phyloP scores from a whole-genome alignment of 2,797 vertebrate species.

The Meriones psammophilus region DNA sequence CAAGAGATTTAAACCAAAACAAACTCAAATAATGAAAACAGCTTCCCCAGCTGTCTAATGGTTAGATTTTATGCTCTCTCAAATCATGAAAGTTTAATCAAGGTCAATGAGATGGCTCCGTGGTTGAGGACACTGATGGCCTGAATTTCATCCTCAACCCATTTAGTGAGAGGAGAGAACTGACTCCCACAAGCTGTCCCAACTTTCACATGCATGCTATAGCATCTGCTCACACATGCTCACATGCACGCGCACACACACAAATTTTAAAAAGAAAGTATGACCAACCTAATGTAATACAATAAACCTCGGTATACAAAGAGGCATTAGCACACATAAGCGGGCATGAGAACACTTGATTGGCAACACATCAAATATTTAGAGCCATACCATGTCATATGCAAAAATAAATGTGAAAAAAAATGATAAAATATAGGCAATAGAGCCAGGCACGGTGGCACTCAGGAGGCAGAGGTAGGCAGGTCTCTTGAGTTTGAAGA shows the following conservation, averaged over 20 bases:
- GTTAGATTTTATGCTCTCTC: background rate
- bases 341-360: background rate
- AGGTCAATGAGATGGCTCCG: background rate
- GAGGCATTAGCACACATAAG: background rate
- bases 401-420: conserved; percentile 25
- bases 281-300: background rate
- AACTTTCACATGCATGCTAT: background rate
- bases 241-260: background rate
- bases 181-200: background rate
- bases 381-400: background rate
- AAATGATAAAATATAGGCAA: background rate
- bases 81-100: background rate
- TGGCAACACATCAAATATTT: background rate
- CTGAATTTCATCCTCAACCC: background rate
- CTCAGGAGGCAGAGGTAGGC: too few species aligned
- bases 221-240: background rate
- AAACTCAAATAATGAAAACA: conserved; percentile 17
- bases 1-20: conserved; percentile 43
- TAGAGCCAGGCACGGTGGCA: background rate
- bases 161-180: background rate
- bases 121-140: background rate
- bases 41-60: background rate
- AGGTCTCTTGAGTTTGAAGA: too few species aligned
- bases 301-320: background rate
- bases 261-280: background rate